phyloP scores from a whole-genome alignment of 53 echinoderm and acorn worm species.

The Paracentrotus lividus region DNA sequence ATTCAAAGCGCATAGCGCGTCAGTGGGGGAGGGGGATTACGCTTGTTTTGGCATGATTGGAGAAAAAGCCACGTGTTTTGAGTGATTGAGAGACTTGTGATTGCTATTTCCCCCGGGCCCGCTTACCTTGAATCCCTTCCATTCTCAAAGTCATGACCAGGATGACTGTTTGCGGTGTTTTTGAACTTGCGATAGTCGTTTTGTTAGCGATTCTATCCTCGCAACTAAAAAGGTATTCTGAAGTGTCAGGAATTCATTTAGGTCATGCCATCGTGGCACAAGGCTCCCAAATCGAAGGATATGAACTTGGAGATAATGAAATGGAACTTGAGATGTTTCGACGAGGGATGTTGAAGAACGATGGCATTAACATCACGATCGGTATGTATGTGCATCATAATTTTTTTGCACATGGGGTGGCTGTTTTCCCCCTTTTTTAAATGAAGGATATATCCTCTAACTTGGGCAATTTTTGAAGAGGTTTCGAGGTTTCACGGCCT shows the following conservation, averaged over 20 bases:
- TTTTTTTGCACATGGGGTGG: no score
- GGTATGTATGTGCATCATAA: constrained; percentile 50
- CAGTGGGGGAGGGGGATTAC: no score
- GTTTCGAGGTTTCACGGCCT: no score
- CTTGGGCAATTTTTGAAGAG: no score
- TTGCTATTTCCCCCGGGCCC: no score
- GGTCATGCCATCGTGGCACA: not conserved
- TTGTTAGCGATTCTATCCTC: not conserved
- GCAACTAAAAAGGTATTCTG: not conserved
- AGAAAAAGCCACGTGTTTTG: no score
- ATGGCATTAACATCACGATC: not conserved
- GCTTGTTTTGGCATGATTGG: no score
- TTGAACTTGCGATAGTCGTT: not conserved
- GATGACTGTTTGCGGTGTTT: not conserved
- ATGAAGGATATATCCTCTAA: no score
- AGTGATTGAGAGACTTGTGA: no score
- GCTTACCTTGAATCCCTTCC: no score
- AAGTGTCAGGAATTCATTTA: not conserved
- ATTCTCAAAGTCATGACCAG: not conserved
- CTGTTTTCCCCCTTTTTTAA: no score
- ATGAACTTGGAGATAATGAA: not conserved
- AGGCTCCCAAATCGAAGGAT: not conserved
- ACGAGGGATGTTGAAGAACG: not conserved
- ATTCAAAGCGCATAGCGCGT: not conserved
- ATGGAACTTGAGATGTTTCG: not conserved